Evolutionary conservation across 2,888 invertebrate genomes (phyloP).

Genomic region (Ommatoiulus sabulosus): DNA sequence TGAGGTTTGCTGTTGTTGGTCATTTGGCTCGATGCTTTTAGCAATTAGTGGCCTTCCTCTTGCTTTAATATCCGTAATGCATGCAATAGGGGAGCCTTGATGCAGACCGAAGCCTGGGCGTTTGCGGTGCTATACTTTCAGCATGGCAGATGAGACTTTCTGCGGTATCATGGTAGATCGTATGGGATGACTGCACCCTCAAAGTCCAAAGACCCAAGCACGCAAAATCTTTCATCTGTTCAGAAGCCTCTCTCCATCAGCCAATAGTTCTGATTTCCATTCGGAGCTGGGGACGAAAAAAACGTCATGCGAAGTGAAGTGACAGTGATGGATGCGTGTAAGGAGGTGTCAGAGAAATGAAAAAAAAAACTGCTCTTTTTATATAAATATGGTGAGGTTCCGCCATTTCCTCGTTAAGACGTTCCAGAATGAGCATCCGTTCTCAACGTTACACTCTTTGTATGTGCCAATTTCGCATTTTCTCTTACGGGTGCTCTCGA

Average conservation of each 20-base stretch:
- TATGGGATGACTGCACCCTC: neutral
- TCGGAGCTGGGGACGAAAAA: constrained; percentile 23
- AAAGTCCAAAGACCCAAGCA: constrained; percentile 7
- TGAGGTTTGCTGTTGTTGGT: constrained; percentile 17
- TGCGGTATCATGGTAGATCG: neutral
- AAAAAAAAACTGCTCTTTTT: neutral
- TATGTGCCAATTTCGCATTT: neutral
- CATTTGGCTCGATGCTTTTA: constrained; percentile 2
- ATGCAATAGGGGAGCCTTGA: neutral
- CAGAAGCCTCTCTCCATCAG: constrained; percentile 14
- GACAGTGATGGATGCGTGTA: constrained; percentile 54
- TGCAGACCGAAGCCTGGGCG: neutral
- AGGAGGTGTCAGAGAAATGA: constrained; percentile 47
- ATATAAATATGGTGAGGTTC: constrained; percentile 27
- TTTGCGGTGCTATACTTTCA: neutral
- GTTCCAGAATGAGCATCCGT: constrained; percentile 12
- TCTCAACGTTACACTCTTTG: neutral
- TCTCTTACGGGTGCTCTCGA: neutral
- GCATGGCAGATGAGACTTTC: neutral
- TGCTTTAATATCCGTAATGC: constrained; percentile 4
- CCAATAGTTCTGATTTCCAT: constrained; percentile 34
- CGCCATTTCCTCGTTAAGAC: constrained; percentile 26
- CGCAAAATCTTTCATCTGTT: constrained; percentile 10
- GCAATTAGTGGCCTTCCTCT: constrained; percentile 22
- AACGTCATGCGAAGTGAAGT: constrained; percentile 25